These are phyloP conservation scores for Papilio gigon DNA, from an alignment of 2,888 invertebrate genomes.

Conservation along the genomic window DNA sequence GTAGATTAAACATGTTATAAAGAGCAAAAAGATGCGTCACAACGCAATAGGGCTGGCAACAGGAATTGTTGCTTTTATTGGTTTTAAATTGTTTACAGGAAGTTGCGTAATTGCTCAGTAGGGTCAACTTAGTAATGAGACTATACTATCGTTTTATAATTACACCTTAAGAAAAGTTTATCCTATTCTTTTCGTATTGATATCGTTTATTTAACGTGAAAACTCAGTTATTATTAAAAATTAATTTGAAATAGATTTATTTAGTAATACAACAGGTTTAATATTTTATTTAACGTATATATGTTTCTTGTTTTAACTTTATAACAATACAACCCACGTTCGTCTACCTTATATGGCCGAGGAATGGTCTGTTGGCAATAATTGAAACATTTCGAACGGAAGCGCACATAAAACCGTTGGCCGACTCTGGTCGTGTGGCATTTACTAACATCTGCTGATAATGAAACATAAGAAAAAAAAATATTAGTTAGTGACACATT, in stretches of 20 bases:
- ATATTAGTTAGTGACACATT: slow-evolving; percentile 13
- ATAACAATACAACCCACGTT: slow-evolving; percentile 36
- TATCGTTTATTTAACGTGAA: not conserved
- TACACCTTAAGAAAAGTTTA: no score
- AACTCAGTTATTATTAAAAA: not conserved
- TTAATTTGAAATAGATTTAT: not conserved
- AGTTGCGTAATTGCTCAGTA: not conserved
- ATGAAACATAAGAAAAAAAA: slow-evolving; percentile 63
- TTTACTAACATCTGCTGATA: slow-evolving; percentile 71
- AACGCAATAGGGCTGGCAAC: not conserved
- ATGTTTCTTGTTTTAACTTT: not conserved
- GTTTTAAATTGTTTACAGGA: not conserved
- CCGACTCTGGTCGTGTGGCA: slow-evolving; percentile 60
- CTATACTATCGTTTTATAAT: not conserved
- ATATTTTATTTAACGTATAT: not conserved
- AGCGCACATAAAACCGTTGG: slow-evolving; percentile 57
- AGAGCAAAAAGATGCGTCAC: not conserved
- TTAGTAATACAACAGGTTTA: not conserved
- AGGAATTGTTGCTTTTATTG: not conserved
- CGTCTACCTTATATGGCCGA: slow-evolving; percentile 49
- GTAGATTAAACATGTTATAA: slow-evolving; percentile 1
- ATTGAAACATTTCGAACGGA: slow-evolving; percentile 67
- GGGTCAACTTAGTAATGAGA: not conserved
- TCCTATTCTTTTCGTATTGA: not conserved
- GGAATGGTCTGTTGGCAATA: slow-evolving; percentile 52